phyloP scores from a whole-genome alignment of 2,113 vertebrate genomes.

The Vanacampus margaritifer region DNA sequence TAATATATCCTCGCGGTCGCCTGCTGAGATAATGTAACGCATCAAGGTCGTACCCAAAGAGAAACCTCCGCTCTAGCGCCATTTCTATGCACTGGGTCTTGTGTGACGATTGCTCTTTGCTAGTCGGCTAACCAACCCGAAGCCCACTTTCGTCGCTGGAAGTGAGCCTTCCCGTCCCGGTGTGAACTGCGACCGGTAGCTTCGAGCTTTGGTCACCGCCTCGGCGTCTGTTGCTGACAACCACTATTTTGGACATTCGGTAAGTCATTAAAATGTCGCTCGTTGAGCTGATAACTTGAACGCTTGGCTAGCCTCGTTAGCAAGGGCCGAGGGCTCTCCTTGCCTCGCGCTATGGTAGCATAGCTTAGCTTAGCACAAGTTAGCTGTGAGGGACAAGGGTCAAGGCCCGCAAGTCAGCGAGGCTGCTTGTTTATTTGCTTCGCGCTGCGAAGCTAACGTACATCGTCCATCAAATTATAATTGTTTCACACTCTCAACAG shows the following conservation, averaged over 20 bases:
- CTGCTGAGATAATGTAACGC: slow-evolving; percentile 71
- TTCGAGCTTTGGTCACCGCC: slow-evolving; percentile 9
- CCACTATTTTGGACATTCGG: slow-evolving; percentile 54
- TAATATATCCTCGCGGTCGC: slow-evolving; percentile 33
- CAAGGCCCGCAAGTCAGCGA: slow-evolving; percentile 47
- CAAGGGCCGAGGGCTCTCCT: slow-evolving; percentile 53
- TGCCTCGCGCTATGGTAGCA: slow-evolving; percentile 8
- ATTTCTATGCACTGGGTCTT: slow-evolving; percentile 63
- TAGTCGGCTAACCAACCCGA: slow-evolving; percentile 55
- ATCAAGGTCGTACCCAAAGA: slow-evolving; percentile 56
- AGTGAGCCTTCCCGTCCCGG: slow-evolving; percentile 21
- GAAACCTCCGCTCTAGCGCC: slow-evolving; percentile 61
- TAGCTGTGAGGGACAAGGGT: slow-evolving; percentile 59
- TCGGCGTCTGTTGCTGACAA: slow-evolving; percentile 36
- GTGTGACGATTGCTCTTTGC: slow-evolving; percentile 58
- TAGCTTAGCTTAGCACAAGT: slow-evolving; percentile 43
- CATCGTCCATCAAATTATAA: background rate
- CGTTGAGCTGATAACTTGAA: background rate
- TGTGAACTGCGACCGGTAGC: slow-evolving; percentile 19
- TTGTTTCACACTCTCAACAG: background rate
- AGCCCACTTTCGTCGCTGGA: slow-evolving; percentile 46
- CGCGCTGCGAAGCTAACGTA: slow-evolving; percentile 6
- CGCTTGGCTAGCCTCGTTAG: slow-evolving; percentile 42
- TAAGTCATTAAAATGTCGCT: slow-evolving; percentile 52
- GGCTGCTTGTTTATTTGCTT: slow-evolving; percentile 54